Evolutionary conservation across 2,113 vertebrate species (phyloP), one percentile per base, ranked within the genome.

Genomic region (Neogobius melanostomus): DNA sequence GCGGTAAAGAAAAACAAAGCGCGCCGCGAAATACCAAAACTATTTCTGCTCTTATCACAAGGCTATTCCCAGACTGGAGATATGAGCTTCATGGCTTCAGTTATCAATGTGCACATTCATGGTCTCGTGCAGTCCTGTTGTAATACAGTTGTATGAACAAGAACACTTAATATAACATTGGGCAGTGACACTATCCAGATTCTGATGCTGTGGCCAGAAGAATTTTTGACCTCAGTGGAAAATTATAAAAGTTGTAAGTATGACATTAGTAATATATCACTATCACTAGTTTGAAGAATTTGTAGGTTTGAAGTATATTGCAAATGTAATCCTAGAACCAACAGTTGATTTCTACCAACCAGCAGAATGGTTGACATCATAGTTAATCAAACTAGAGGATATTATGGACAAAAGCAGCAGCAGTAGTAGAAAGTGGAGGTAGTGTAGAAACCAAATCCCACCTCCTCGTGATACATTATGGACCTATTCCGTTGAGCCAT

Each of bases 11-110:
- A 62, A 36, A 69, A n/a, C 28, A 51, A 80, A 79, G 57, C 47
- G 6, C n/a, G 21, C 52, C 43, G 60, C 16, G 46, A 8, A 21
- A 42, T 21, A 54, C n/a, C 1, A 10, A 14, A 6, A 0, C 28
- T 70, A 36, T 76, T 65, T 68, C 51, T 66, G 72, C 14, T 63
- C 28, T 72, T 68, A 82, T 77, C 77, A 53, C 75, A 74, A 68
- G 56, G 59, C 78, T 73, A 72, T 78, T 84, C 54, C 49, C n/a
- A 12, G 62, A 11, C 57, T 28, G 60, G 15, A 77, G 70, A 83
- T 68, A 72, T 12, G 17, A 65, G 69, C 50, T 80, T 74, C 79
- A 81, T 79, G 80, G 72, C 62, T 64, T 69, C 15, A 7, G 51
- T 71, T 82, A 68, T 72, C 81, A 64, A 66, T 44, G 75, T 75